These are phyloP conservation scores for Diabrotica balteata DNA, from an alignment of 2,888 invertebrate genomes.

Conservation along the genomic window DNA sequence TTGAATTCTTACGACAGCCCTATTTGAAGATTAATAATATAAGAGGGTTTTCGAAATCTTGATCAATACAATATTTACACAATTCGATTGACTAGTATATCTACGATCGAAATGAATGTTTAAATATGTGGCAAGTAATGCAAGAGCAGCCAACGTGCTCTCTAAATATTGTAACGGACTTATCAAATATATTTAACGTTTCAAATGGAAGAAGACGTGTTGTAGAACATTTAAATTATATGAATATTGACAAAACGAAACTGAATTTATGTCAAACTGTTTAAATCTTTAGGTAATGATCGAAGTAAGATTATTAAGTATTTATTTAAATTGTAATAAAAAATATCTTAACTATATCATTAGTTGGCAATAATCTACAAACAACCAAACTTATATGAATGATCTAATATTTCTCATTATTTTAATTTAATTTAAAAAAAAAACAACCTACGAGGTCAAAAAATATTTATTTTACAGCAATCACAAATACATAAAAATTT, in stretches of 20 bases:
- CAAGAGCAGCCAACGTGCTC: slow-evolving; percentile 15
- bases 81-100: slow-evolving; percentile 20
- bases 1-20: too few species aligned
- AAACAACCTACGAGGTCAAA: too few species aligned
- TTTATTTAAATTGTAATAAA: too few species aligned
- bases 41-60: not conserved
- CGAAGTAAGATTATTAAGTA: too few species aligned
- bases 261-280: slow-evolving; percentile 16
- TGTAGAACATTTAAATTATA: slow-evolving; percentile 7
- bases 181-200: slow-evolving; percentile 20
- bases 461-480: too few species aligned
- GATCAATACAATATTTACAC: slow-evolving; percentile 16
- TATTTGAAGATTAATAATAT: too few species aligned
- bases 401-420: too few species aligned
- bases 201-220: slow-evolving; percentile 24
- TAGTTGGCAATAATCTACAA: too few species aligned
- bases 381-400: too few species aligned
- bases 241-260: not conserved
- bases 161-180: slow-evolving; percentile 20
- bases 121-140: not conserved
- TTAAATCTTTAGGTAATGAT: not conserved
- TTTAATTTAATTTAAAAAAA: too few species aligned
- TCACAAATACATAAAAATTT: too few species aligned
- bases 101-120: slow-evolving; percentile 8
- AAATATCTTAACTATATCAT: too few species aligned